Base-by-base conservation (phyloP, 2,888 invertebrate genomes). In the Pedicia rivosa region DNA sequence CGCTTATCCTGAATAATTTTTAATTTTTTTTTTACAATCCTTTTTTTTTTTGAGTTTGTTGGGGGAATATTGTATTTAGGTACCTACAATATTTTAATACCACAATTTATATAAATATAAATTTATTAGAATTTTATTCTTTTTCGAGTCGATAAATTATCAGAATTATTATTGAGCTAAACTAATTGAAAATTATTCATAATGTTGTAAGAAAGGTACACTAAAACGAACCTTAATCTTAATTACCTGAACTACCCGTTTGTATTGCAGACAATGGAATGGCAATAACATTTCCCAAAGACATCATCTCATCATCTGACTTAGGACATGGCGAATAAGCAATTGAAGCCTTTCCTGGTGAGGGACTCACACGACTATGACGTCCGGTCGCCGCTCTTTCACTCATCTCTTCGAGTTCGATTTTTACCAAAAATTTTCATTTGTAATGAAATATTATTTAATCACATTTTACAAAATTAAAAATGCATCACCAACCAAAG, bases 231-330 rank as follows among this genome's bases (percentile, higher is more conserved):
- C n/a, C 6, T 10, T 16, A n/a, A n/a, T n/a, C n/a, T n/a, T n/a
- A n/a, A 25, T 26, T 35, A 53, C 50, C 51, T 50, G 51, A 46
- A 42, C 47, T 53, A 44, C 55, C 57, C 48, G 55, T 52, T 37
- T 60, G 55, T 42, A 61, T 48, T 36, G 60, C 54, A 40, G 61
- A 59, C 54, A 60, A 55, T 34, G 60, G 61, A 43, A 61, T 60
- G 42, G 61, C 60, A 39, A 61, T 47, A 41, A 58, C 58, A 40
- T 58, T 60, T 39, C 57, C 50, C 17, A 48, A 46, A 47, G 54
- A 43, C 25, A 55, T 51, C 35, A 55, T 50, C 44, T 60, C 57
- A 35, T 43, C 40, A 46, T 61, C 61, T 13, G 52, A 52, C 45
- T 56, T 53, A 26, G 61, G 61, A 45, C 62, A 62, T 37, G 59